A percentile compares a stretch with the other conserved stretches of the same genome.
Conservation (phyloP, 1,140 invertebrate species). For the Solenopsis fugax region DNA sequence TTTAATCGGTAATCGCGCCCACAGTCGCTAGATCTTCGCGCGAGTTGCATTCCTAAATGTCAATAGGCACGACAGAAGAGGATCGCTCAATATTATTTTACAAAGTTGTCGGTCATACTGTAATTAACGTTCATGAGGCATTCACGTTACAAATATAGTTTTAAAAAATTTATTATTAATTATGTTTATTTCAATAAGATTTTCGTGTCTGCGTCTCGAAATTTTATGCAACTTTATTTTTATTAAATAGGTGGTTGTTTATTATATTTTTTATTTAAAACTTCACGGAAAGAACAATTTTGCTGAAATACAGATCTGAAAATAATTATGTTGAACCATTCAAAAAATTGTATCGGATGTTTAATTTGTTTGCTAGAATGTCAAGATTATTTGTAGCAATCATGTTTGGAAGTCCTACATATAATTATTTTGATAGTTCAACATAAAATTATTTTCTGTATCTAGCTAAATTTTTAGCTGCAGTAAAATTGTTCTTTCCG, state of each 20-base stretch:
- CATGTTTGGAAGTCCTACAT: no score
- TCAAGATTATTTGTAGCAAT: no score
- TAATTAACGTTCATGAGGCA: conserved; percentile 13
- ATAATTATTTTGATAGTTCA: no score
- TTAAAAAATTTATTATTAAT: conserved; percentile 24
- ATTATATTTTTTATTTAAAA: conserved; percentile 6
- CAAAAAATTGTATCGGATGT: no score
- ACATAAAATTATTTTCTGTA: no score
- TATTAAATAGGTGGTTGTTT: neutral
- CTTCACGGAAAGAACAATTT: neutral
- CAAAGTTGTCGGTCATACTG: neutral
- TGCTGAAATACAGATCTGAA: no score
- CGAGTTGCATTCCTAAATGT: conserved; percentile 43
- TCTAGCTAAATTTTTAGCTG: no score
- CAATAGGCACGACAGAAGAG: conserved; percentile 28
- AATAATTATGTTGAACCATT: no score
- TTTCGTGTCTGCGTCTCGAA: neutral
- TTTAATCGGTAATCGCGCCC: conserved; percentile 66
- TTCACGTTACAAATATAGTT: neutral
- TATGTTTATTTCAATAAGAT: neutral
- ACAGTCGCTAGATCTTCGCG: conserved; percentile 21
- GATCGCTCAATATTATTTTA: conserved; percentile 1
- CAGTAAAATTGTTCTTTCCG: no score
- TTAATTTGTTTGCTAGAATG: no score
- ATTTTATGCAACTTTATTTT: neutral